Percentiles rank a stretch among this genome's conserved stretches.
Evolutionary conservation across 37 sponge, comb jelly and placozoan species (phyloP).

Genomic region (Aphrocallistes beatrix): DNA sequence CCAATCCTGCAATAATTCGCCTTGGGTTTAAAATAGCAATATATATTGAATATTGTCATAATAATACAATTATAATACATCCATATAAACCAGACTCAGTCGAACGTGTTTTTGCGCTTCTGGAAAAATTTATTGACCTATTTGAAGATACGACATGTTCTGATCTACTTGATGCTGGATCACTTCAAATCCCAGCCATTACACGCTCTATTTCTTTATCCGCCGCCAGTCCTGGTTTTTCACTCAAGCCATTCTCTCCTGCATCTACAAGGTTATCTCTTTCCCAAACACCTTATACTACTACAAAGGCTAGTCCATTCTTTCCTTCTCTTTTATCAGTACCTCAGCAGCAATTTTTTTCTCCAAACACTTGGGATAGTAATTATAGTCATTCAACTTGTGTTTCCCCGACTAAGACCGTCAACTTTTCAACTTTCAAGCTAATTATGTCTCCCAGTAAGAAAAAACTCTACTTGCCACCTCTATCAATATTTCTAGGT

Average conservation of each 20-base stretch:
- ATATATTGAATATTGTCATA: background rate
- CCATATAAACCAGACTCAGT: background rate
- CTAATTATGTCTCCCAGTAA: background rate
- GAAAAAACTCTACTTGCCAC: background rate
- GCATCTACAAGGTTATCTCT: background rate
- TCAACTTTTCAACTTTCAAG: background rate
- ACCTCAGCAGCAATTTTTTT: background rate
- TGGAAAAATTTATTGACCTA: background rate
- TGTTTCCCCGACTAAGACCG: background rate
- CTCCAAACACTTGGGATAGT: background rate
- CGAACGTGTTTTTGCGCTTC: background rate
- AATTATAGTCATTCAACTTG: background rate
- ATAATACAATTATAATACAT: background rate
- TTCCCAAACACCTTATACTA: background rate
- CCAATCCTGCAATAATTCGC: background rate
- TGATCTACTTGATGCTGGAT: background rate
- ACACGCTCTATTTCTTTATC: background rate
- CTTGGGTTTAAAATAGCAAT: background rate
- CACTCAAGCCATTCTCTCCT: background rate
- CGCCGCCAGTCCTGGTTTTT: background rate
- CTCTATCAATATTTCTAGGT: background rate
- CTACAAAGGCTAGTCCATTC: background rate
- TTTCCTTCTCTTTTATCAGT: background rate
- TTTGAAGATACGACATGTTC: background rate
- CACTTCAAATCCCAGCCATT: slow-evolving; percentile 1